phyloP scores from a whole-genome alignment of 2,888 invertebrate genomes.

The Molanna angustata region DNA sequence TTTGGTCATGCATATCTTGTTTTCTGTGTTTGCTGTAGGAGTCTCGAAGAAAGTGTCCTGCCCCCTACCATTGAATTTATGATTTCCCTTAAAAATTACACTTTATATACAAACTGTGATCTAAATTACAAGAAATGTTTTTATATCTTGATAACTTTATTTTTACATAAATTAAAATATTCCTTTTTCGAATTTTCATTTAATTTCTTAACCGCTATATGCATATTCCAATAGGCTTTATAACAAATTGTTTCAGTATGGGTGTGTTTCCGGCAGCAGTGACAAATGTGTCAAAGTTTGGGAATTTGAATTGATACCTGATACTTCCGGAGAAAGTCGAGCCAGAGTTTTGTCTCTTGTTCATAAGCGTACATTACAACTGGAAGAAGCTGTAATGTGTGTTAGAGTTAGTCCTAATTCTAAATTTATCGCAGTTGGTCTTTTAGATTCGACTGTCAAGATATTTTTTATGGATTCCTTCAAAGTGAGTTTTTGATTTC shows the following conservation, averaged over 20 bases:
- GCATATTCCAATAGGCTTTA: too few species aligned
- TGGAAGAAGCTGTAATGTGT: slow-evolving; percentile 85
- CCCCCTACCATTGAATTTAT: too few species aligned
- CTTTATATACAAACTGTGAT: too few species aligned
- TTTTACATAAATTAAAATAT: too few species aligned
- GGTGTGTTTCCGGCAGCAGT: slow-evolving; percentile 81
- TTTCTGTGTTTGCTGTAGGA: too few species aligned
- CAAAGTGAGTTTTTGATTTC: slow-evolving; percentile 61
- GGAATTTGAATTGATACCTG: slow-evolving; percentile 83
- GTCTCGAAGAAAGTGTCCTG: too few species aligned
- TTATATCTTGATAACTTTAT: too few species aligned
- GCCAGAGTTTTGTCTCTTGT: slow-evolving; percentile 71
- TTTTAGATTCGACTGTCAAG: slow-evolving; percentile 92
- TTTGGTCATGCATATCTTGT: too few species aligned
- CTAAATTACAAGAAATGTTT: too few species aligned
- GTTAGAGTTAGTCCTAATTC: slow-evolving; percentile 81
- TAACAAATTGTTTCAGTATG: slow-evolving; percentile 59
- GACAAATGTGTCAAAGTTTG: slow-evolving; percentile 92
- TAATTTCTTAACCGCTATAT: too few species aligned
- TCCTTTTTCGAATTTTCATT: too few species aligned
- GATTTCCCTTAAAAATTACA: too few species aligned
- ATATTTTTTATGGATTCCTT: slow-evolving; percentile 93
- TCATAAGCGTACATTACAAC: slow-evolving; percentile 77
- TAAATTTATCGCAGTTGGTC: slow-evolving; percentile 83
- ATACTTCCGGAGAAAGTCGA: slow-evolving; percentile 60